Conservation (phyloP, 2,888 invertebrate species). For the Dimorphilus gyrociliatus region DNA sequence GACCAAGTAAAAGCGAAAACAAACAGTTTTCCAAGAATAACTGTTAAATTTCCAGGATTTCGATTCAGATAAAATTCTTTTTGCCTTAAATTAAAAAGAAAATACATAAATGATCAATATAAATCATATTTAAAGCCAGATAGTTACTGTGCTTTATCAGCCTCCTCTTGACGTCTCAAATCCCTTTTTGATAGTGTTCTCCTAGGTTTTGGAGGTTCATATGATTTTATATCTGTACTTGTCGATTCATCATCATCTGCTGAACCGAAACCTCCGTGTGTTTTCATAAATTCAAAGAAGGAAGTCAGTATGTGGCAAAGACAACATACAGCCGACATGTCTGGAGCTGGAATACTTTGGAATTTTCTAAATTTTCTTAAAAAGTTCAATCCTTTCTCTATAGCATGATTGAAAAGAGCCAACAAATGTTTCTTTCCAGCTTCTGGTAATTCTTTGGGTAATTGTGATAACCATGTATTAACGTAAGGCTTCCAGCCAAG, state of each 20-base stretch:
- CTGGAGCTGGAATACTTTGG: conserved; percentile 24
- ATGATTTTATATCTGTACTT: too few species aligned
- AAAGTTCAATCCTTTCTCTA: conserved; percentile 29
- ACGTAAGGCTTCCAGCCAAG: conserved; percentile 34
- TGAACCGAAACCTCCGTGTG: conserved; percentile 34
- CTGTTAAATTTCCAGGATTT: conserved; percentile 24
- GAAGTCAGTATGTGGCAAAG: conserved; percentile 30
- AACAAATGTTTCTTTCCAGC: conserved; percentile 26
- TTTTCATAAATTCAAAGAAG: conserved; percentile 29
- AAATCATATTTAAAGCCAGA: too few species aligned
- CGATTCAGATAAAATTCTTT: conserved; percentile 28
- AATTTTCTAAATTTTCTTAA: conserved; percentile 17
- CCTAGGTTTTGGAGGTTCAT: too few species aligned
- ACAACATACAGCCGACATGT: conserved; percentile 22
- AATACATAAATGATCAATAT: too few species aligned
- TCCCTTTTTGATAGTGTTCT: too few species aligned
- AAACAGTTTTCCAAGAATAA: conserved; percentile 31
- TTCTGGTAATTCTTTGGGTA: conserved; percentile 29
- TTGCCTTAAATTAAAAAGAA: too few species aligned
- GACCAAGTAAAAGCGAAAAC: conserved; percentile 37
- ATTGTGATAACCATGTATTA: conserved; percentile 27
- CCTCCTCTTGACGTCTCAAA: too few species aligned
- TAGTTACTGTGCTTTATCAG: too few species aligned
- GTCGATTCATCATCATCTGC: too few species aligned
- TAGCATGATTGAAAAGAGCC: conserved; percentile 25